A percentile compares a stretch with the other conserved stretches of the same genome.
These are phyloP conservation scores for Plebejus melissa DNA, from an alignment of 2,888 invertebrate genomes.

Conservation along the genomic window DNA sequence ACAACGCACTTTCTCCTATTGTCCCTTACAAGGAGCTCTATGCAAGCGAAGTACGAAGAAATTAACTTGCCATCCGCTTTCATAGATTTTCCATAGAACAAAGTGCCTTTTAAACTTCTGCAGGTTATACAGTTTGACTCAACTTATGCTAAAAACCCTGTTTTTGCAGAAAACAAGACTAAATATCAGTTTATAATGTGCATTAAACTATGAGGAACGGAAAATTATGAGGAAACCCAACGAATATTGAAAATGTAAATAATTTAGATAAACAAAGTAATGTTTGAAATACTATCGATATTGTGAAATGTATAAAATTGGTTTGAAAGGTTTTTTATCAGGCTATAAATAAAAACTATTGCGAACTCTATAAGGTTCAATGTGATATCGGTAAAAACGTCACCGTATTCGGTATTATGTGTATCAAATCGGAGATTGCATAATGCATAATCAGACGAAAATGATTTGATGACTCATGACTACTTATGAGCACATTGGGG, in stretches of 20 bases:
- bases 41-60: background rate
- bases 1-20: conserved; percentile 15
- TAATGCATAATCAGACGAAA: conserved; percentile 1
- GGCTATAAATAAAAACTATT: background rate
- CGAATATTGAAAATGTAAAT: background rate
- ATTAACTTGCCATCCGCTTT: background rate
- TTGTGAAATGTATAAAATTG: background rate
- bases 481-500: background rate
- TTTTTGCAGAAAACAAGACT: conserved; percentile 1
- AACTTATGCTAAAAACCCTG: conserved; percentile 25
- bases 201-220: background rate
- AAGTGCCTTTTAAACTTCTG: background rate
- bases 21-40: conserved; percentile 12
- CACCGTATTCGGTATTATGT: background rate
- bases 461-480: background rate
- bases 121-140: background rate
- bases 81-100: background rate
- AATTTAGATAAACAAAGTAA: background rate
- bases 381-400: background rate
- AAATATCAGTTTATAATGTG: background rate
- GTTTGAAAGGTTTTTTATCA: conserved; percentile 1
- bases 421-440: background rate
- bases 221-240: background rate
- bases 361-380: background rate
- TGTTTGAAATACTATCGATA: background rate